Percentiles rank a stretch among this genome's conserved stretches.
Conservation (phyloP, 1,140 invertebrate genomes). For the Antheraea pernyi region DNA sequence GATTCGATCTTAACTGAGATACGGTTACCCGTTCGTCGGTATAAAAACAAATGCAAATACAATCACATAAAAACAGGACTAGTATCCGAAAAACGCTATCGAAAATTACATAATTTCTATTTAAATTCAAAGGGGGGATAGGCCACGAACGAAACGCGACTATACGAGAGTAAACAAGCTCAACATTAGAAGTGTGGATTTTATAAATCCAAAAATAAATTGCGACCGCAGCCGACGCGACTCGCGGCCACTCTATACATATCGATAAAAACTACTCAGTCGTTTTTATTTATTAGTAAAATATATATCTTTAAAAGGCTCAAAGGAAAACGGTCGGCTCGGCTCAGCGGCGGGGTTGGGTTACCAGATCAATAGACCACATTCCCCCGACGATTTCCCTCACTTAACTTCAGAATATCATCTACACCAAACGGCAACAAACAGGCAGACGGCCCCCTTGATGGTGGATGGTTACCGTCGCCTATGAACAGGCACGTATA, state of each 20-base stretch:
- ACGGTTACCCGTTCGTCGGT: conserved; percentile 62
- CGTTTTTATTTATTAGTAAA: conserved; percentile 76
- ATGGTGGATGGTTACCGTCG: too few relatives aligned
- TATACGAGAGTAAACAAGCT: conserved; percentile 56
- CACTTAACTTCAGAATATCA: too few relatives aligned
- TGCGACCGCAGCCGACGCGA: not conserved
- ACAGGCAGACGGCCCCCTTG: too few relatives aligned
- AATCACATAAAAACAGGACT: conserved; percentile 68
- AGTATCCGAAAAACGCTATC: conserved; percentile 71
- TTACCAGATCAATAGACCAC: too few relatives aligned
- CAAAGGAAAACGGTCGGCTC: conserved; percentile 42
- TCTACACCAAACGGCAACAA: too few relatives aligned
- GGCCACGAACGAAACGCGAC: too few relatives aligned
- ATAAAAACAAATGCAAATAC: conserved; percentile 71
- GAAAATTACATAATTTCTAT: too few relatives aligned
- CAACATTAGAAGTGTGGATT: conserved; percentile 64
- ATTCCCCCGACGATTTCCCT: too few relatives aligned
- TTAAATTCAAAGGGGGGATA: too few relatives aligned
- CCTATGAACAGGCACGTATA: too few relatives aligned
- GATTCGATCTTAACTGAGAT: conserved; percentile 71
- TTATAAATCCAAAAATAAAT: conserved; percentile 69
- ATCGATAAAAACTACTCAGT: conserved; percentile 77
- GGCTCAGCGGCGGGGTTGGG: conserved; percentile 23
- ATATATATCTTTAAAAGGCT: conserved; percentile 78
- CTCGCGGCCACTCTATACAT: conserved; percentile 36